Evolutionary conservation across 2,888 invertebrate genomes (phyloP).

Genomic region (Kryphioiulus occultus): DNA sequence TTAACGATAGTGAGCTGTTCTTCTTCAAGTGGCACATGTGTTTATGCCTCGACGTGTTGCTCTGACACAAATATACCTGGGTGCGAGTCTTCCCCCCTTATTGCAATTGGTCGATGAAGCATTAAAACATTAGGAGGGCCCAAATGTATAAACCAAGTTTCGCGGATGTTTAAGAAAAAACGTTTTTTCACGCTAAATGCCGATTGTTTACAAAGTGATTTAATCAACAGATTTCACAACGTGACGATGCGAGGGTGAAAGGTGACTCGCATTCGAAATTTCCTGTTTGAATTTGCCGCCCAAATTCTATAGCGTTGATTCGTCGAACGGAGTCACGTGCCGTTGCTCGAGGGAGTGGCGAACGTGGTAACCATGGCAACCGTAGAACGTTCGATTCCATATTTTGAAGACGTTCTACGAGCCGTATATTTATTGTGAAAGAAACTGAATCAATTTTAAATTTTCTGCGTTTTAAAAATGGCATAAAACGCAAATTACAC

Average conservation of each 20-base stretch:
- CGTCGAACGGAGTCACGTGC: no score
- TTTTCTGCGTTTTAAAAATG: no score
- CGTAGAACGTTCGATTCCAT: no score
- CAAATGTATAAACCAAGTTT: not conserved
- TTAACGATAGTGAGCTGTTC: constrained; percentile 36
- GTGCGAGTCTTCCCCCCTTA: constrained; percentile 28
- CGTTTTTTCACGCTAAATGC: not conserved
- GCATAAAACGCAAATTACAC: no score
- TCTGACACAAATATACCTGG: constrained; percentile 40
- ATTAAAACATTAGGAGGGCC: constrained; percentile 28
- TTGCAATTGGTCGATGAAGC: constrained; percentile 39
- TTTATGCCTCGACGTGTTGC: constrained; percentile 32
- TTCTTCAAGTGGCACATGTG: constrained; percentile 42
- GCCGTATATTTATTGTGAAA: no score
- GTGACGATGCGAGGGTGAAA: not conserved
- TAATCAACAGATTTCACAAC: not conserved
- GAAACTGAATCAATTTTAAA: no score
- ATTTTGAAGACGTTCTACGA: no score
- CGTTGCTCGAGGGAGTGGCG: no score
- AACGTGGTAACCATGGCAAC: no score
- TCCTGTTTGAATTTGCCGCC: not conserved
- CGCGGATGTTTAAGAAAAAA: constrained; percentile 32
- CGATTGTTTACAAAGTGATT: not conserved
- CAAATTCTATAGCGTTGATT: no score
- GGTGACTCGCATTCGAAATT: not conserved